Evolutionary conservation across 2,797 vertebrate species (phyloP).

Genomic region (Pangasius mekongensis): DNA sequence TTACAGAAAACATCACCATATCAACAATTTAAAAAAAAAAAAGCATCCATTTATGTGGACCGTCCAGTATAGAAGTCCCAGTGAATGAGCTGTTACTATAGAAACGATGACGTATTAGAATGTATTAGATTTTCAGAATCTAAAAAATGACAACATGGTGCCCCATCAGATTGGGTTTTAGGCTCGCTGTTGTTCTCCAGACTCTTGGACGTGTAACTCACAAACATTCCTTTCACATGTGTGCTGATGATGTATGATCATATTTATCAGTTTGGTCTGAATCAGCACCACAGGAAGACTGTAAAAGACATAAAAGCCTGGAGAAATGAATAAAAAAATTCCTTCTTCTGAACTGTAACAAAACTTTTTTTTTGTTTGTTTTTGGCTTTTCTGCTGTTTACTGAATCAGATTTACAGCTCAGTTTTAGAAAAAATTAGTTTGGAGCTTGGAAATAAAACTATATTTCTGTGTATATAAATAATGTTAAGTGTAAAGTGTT

Average conservation of each 20-base stretch:
- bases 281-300: slow-evolving; percentile 1
- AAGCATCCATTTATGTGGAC: background rate
- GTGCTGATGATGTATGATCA: background rate
- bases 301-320: background rate
- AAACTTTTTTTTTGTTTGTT: background rate
- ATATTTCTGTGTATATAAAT: background rate
- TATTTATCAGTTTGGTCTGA: background rate
- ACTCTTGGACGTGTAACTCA: background rate
- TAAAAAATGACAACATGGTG: background rate
- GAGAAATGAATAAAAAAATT: background rate
- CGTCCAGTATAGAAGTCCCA: background rate
- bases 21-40: background rate
- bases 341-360: background rate
- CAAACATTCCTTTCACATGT: slow-evolving; percentile 2
- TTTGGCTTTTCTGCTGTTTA: background rate
- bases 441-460: background rate
- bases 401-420: background rate
- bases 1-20: background rate
- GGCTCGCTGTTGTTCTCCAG: background rate
- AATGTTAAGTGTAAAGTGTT: background rate
- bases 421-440: background rate
- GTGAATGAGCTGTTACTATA: background rate
- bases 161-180: background rate
- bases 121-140: background rate
- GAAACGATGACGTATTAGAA: background rate